Evolutionary conservation across 1,140 invertebrate species (phyloP), one percentile per base, ranked within the genome.

Genomic region (Bombus difficillimus): DNA sequence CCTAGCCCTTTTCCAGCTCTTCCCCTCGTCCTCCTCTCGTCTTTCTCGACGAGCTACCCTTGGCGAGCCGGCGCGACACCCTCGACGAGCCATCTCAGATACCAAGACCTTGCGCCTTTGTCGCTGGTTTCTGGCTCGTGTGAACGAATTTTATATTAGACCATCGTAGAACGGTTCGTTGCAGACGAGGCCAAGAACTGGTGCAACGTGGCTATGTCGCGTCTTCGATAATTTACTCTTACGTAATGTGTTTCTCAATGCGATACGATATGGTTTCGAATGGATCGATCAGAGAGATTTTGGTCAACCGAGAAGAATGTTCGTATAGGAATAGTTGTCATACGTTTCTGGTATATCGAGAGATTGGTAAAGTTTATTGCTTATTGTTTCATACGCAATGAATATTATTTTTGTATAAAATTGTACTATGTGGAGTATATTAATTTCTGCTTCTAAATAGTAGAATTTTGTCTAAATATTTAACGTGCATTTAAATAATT

Each of bases 141-240:
- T 64, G 71, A 82, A 75, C 81, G 71, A 82, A 82, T 82, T 82
- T 82, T 82, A 82, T 75, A 82, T 82, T 62, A 75, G 81, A 82
- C n/a, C 69, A 37, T 4, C 8, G 5, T n/a, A 22, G 37, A 37
- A 6, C 34, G 39, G 5, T 25, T 47, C 71, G 81, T 37, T 43
- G 28, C 57, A 59, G 15, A 34, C 64, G 8, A 47, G 6, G 1
- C 12, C 10, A 1, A 22, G 18, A 57, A 57, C 43, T 9, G 12
- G 25, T 18, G 15, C 32, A 25, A 34, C 66, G 9, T 18, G 1
- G 1, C 8, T 18, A 2, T 2, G 64, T 9, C 62, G 62, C 5
- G 62, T 15, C 62, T 32, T 64, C 1, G 15, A 15, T 32, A 15
- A 6, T 64, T 64, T 12, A 15, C 6, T 18, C 15, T 13, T 18